phyloP scores from a whole-genome alignment of 2,797 vertebrate genomes.

The Pantherophis alleghaniensis region DNA sequence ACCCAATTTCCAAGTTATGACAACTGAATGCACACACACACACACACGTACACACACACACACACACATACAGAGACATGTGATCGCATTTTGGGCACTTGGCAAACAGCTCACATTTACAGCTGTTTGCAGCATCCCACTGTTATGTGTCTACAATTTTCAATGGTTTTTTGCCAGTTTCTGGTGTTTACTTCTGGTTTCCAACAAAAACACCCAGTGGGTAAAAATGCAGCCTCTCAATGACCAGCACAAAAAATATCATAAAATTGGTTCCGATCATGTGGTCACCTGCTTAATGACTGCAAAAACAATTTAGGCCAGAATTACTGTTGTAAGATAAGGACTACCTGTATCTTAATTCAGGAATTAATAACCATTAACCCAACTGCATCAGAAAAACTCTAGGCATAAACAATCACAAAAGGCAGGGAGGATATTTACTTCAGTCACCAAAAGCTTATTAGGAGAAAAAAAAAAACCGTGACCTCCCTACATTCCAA shows the following conservation, averaged over 20 bases:
- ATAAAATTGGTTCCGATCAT: neutral
- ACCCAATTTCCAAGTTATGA: too few species aligned
- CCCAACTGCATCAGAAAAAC: neutral
- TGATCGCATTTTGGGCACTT: too few species aligned
- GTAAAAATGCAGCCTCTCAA: neutral
- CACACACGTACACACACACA: fast-evolving
- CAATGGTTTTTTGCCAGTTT: neutral
- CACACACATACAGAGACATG: too few species aligned
- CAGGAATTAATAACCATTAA: neutral
- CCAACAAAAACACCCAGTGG: neutral
- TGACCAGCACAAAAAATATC: neutral
- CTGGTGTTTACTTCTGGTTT: neutral
- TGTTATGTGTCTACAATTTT: neutral
- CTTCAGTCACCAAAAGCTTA: neutral
- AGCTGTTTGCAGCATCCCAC: too few species aligned
- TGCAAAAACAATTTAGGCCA: neutral
- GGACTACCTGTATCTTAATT: neutral
- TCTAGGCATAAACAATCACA: neutral
- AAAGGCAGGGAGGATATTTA: neutral
- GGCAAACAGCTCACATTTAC: too few species aligned
- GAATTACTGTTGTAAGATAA: neutral
- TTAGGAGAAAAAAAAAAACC: neutral
- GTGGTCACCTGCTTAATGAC: neutral
- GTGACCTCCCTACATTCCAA: neutral
- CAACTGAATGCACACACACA: too few species aligned